Percentiles rank a stretch among this genome's conserved stretches.
These are phyloP conservation scores for Latrodectus geometricus DNA, from an alignment of 1,140 invertebrate genomes.

Conservation along the genomic window DNA sequence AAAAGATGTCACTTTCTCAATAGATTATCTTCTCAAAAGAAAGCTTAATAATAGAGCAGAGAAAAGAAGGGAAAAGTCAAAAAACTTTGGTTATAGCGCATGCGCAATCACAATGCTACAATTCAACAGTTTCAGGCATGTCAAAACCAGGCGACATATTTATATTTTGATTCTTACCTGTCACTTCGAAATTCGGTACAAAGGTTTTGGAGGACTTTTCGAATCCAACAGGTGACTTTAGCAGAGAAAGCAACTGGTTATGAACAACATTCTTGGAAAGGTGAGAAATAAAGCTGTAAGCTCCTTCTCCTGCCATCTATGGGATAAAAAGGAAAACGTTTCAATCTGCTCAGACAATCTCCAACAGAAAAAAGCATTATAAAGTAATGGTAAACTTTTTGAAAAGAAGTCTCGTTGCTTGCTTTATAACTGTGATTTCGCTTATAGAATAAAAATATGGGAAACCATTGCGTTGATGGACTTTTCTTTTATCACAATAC, in stretches of 20 bases:
- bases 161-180: conserved; percentile 21
- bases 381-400: too few relatives aligned
- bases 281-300: conserved; percentile 3
- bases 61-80: neutral
- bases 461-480: too few relatives aligned
- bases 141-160: neutral
- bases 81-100: neutral
- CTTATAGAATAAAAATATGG: too few relatives aligned
- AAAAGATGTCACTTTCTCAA: neutral
- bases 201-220: conserved; percentile 5
- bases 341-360: neutral
- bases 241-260: conserved; percentile 45
- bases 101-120: neutral
- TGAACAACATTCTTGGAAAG: conserved; percentile 15
- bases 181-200: conserved; percentile 25
- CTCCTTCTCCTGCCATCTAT: conserved; percentile 43
- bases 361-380: too few relatives aligned
- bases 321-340: conserved; percentile 29
- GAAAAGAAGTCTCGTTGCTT: too few relatives aligned
- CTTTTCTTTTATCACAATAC: too few relatives aligned
- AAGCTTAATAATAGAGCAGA: neutral
- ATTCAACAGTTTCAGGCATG: neutral
- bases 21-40: neutral
- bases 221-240: conserved; percentile 42
- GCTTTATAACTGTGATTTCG: too few relatives aligned